Evolutionary conservation across 2,888 invertebrate species (phyloP), one percentile per base, ranked within the genome.

Genomic region (Caenorhabditis angaria): DNA sequence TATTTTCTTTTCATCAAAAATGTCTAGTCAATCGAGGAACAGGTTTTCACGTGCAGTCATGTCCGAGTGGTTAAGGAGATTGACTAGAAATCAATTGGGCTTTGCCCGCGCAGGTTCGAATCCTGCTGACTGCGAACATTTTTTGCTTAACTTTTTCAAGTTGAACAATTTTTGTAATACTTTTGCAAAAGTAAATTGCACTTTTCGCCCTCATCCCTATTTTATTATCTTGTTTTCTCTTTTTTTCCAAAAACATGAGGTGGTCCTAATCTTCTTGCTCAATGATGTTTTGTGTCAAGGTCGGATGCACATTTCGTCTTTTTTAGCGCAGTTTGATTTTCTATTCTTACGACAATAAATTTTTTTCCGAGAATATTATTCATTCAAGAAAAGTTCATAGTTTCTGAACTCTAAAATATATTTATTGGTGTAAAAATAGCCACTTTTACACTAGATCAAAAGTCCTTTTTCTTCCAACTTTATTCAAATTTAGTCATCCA

Each of bases 31-130:
- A n/a, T n/a, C n/a, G n/a, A n/a, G n/a, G n/a, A 32, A 12, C 12
- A 32, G 12, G 12, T 5, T 32, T 32, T 32, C 32, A 32, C 12
- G 12, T 71, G 71, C 75, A 71, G 71, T 75, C 71, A 68, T 79
- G 81, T 78, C 81, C 80, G 78, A 81, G 81, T 78, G 79, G 79
- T 80, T 81, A 78, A 78, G 79, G 81, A 78, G 78, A 76, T 81
- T 79, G 81, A 78, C 78, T 81, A n/a, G n/a, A n/a, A n/a, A 65
- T 78, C 77, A 71, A 78, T 70, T 80, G 80, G 78, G 77, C 80
- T 81, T 64, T 76, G 79, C 71, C 73, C 78, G 78, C 77, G 81
- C 72, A 77, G 76, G 75, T 78, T 80, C 82, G 76, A 79, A 74
- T 77, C 76, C 75, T 77, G 78, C 73, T 73, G 70, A 69, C 77